phyloP scores from a whole-genome alignment of 2,113 vertebrate genomes.

The Gymnocephalus cernua region DNA sequence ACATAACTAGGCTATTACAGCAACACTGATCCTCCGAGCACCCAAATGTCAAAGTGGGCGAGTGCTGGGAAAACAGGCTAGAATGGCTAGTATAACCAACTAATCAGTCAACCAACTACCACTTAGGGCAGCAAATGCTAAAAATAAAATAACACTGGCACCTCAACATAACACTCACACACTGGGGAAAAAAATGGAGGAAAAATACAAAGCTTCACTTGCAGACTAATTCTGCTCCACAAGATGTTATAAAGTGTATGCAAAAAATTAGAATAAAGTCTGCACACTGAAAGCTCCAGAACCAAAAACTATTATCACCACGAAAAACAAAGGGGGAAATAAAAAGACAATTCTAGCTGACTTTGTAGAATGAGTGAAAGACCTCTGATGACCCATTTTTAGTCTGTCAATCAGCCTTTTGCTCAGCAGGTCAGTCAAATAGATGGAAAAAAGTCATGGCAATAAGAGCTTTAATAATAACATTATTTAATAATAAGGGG shows the following conservation, averaged over 20 bases:
- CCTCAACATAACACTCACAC: slow-evolving; percentile 29
- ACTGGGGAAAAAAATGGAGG: background rate
- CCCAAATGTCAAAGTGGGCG: slow-evolving; percentile 65
- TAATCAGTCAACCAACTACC: slow-evolving; percentile 22
- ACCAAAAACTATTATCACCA: background rate
- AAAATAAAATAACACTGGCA: slow-evolving; percentile 49
- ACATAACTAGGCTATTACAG: slow-evolving; percentile 69
- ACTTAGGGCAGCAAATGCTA: slow-evolving; percentile 5
- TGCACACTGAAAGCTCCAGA: background rate
- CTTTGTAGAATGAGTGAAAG: background rate
- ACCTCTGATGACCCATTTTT: background rate
- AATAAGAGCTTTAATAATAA: background rate
- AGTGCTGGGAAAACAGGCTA: slow-evolving; percentile 16
- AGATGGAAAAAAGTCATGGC: too few relatives aligned
- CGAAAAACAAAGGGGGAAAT: background rate
- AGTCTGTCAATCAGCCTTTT: background rate
- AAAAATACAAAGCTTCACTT: slow-evolving; percentile 14
- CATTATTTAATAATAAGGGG: background rate
- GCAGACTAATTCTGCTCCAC: background rate
- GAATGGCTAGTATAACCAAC: slow-evolving; percentile 12
- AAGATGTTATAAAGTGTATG: background rate
- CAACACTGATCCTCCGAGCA: slow-evolving; percentile 53
- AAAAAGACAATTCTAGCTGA: background rate
- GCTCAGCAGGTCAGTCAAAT: background rate
- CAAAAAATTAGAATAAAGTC: background rate